Conservation (phyloP, 2,888 invertebrate species). For the Conops quadrifasciatus region DNA sequence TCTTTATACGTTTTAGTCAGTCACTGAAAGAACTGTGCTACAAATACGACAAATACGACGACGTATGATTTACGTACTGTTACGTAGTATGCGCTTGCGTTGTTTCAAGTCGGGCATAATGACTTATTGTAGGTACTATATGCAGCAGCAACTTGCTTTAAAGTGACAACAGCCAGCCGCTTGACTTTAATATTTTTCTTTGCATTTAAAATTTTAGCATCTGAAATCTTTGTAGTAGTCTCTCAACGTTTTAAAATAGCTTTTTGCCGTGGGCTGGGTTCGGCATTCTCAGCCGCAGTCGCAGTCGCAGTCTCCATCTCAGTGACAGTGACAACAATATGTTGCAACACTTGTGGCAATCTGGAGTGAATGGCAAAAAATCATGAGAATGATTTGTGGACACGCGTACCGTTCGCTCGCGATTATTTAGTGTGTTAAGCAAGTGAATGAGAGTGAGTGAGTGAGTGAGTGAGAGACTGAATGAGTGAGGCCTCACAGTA, state of each 20-base stretch:
- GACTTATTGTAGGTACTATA: too few species aligned
- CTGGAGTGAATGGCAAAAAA: constrained; percentile 32
- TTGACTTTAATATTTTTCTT: background rate
- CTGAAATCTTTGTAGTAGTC: too few species aligned
- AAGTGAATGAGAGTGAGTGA: too few species aligned
- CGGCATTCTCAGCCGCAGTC: background rate
- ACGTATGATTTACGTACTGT: too few species aligned
- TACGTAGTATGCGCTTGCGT: too few species aligned
- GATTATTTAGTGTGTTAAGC: background rate
- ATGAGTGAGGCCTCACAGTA: constrained; percentile 4
- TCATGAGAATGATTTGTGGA: constrained; percentile 29
- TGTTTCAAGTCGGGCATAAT: too few species aligned
- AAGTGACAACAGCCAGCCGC: too few species aligned
- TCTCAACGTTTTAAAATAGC: constrained; percentile 30
- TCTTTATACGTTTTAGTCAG: too few species aligned
- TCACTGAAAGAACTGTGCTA: too few species aligned
- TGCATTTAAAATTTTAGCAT: background rate
- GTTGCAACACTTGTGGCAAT: constrained; percentile 12
- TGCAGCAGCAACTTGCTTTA: too few species aligned
- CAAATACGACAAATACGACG: too few species aligned
- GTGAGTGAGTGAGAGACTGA: too few species aligned
- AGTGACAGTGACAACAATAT: constrained; percentile 23
- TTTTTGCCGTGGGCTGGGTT: constrained; percentile 37
- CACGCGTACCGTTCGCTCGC: constrained; percentile 17
- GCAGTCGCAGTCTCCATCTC: background rate